phyloP scores from a whole-genome alignment of 2,113 vertebrate genomes.

The Nycticebus coucang region DNA sequence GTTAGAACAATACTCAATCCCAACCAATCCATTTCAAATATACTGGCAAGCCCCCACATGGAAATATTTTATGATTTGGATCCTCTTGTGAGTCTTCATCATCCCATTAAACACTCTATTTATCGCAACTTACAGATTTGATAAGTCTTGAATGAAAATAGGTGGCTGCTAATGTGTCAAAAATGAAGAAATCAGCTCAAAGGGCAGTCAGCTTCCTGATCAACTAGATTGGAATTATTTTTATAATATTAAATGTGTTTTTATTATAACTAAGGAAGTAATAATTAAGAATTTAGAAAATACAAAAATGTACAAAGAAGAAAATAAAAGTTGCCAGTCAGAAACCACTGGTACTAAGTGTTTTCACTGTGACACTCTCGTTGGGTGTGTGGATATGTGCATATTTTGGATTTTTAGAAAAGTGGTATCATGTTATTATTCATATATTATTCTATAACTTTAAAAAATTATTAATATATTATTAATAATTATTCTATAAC shows the following conservation, averaged over 20 bases:
- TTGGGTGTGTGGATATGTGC: neutral
- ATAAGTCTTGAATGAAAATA: neutral
- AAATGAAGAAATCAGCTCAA: neutral
- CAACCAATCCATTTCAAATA: neutral
- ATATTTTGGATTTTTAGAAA: neutral
- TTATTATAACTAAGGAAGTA: neutral
- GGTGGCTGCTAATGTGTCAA: neutral
- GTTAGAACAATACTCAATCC: neutral
- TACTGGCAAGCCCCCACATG: neutral
- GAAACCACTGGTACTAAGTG: neutral
- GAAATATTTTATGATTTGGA: neutral
- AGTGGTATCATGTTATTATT: neutral
- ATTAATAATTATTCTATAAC: neutral
- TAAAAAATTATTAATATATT: too few relatives aligned
- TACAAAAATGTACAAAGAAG: neutral
- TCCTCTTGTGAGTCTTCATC: neutral
- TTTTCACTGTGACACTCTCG: too few relatives aligned
- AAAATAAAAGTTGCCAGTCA: neutral
- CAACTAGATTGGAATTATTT: neutral
- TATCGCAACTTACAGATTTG: neutral
- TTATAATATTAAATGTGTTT: neutral
- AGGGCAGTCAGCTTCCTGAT: neutral
- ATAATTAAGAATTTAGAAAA: neutral
- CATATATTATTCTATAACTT: neutral
- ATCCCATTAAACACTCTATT: neutral